A percentile compares a stretch with the other conserved stretches of the same genome.
Evolutionary conservation across 2,113 vertebrate species (phyloP).

Genomic region (Nicator chloris): DNA sequence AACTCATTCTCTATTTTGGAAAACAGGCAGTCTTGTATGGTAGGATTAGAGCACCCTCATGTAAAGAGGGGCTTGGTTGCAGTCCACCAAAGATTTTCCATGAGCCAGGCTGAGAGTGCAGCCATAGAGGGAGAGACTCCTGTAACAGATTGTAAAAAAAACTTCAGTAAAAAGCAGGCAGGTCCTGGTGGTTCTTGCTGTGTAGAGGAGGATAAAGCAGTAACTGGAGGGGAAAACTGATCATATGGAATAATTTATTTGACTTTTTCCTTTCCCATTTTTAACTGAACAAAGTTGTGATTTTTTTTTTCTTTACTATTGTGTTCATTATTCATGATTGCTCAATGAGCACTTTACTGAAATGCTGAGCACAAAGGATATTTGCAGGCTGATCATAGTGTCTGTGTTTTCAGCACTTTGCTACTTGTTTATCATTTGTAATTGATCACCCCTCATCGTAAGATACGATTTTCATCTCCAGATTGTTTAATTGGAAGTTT

Average conservation of each 20-base stretch:
- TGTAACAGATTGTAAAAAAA: not conserved
- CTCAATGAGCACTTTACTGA: conserved; percentile 23
- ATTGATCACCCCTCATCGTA: not conserved
- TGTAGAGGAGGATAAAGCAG: not conserved
- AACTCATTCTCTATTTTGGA: conserved; percentile 31
- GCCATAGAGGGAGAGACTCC: not conserved
- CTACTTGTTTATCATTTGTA: conserved; percentile 26
- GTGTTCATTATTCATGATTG: conserved; percentile 38
- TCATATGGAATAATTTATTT: conserved; percentile 61
- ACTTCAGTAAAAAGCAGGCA: not conserved
- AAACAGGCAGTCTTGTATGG: not conserved
- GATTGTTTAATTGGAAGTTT: not conserved
- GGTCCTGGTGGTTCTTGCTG: not conserved
- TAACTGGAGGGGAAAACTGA: conserved; percentile 21
- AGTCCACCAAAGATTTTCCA: not conserved
- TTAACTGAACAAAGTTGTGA: not conserved
- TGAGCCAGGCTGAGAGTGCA: not conserved
- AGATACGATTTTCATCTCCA: not conserved
- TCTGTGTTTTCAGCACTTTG: conserved; percentile 38
- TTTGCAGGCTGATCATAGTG: conserved; percentile 30
- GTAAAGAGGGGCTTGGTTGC: not conserved
- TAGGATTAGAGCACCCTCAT: not conserved
- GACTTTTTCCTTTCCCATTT: conserved; percentile 15
- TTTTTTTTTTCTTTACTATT: not conserved
- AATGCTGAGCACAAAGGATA: conserved; percentile 3